phyloP scores from a whole-genome alignment of 2,113 vertebrate genomes.

The Apodemus sylvaticus region DNA sequence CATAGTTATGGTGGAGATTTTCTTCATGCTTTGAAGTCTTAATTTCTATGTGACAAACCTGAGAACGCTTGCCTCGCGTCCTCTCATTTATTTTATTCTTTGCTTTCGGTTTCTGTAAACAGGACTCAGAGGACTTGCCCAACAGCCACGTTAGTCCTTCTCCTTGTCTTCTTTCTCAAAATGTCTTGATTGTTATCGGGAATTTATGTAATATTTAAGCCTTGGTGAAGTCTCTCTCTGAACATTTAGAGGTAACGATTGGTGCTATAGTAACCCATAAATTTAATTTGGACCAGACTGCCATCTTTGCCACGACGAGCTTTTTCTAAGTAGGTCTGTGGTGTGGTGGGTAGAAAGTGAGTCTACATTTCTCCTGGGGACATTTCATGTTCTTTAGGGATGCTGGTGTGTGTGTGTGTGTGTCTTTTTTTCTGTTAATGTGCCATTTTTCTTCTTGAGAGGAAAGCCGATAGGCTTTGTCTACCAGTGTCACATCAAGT shows the following conservation, averaged over 20 bases:
- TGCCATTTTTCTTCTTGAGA: neutral
- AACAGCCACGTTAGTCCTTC: neutral
- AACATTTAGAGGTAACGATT: neutral
- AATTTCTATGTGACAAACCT: neutral
- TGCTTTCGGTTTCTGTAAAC: neutral
- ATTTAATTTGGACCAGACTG: neutral
- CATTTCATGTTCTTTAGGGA: neutral
- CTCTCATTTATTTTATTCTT: neutral
- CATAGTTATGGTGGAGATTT: neutral
- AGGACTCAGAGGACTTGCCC: neutral
- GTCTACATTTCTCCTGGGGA: neutral
- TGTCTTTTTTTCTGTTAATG: neutral
- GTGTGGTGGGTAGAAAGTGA: neutral
- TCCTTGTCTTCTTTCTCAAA: neutral
- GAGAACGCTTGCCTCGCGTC: neutral
- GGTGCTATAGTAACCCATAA: neutral
- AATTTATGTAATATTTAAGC: neutral
- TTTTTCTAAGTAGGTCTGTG: neutral
- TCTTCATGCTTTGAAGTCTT: neutral
- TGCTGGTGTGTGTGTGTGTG: neutral
- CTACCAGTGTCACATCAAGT: neutral
- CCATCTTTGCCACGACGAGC: neutral
- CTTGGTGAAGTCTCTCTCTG: neutral
- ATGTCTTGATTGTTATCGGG: constrained; percentile 11
- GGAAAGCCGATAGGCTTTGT: neutral